These are phyloP conservation scores for Bubo scandiacus DNA, from an alignment of 2,113 vertebrate species.

Conservation along the genomic window DNA sequence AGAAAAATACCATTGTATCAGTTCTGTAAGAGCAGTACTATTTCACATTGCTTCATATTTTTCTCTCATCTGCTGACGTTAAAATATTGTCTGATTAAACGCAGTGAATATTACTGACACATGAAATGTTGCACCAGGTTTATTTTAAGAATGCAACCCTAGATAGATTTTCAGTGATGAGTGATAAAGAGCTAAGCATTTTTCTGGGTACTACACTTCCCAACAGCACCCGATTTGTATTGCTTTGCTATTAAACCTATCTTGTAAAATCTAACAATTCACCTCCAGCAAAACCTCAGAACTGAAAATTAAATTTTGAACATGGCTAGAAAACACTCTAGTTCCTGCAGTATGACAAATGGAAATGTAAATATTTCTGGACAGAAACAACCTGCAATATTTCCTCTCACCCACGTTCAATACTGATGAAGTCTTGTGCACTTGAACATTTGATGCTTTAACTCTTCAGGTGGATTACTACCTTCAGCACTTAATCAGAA, in stretches of 20 bases:
- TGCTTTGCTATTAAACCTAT: not conserved
- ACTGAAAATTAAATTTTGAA: not conserved
- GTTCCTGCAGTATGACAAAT: not conserved
- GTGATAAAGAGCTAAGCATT: not conserved
- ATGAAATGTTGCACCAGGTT: not conserved
- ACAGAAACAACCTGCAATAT: not conserved
- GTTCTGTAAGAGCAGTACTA: not conserved
- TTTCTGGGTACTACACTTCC: not conserved
- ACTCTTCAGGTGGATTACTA: not conserved
- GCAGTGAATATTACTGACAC: not conserved
- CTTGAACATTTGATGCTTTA: not conserved
- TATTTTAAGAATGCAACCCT: not conserved
- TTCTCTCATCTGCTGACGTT: not conserved
- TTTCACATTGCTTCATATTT: not conserved
- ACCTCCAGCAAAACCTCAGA: not conserved
- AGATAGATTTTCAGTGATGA: not conserved
- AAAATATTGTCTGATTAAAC: not conserved
- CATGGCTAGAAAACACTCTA: not conserved
- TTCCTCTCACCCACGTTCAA: not conserved
- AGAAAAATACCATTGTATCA: not conserved
- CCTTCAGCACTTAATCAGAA: not conserved
- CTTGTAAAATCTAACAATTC: not conserved
- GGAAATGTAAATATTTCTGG: not conserved
- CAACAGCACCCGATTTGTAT: not conserved
- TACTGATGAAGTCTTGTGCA: not conserved